These are phyloP conservation scores for Scelioninae gen. 2 DNA, from an alignment of 2,888 invertebrate genomes.

Conservation along the genomic window DNA sequence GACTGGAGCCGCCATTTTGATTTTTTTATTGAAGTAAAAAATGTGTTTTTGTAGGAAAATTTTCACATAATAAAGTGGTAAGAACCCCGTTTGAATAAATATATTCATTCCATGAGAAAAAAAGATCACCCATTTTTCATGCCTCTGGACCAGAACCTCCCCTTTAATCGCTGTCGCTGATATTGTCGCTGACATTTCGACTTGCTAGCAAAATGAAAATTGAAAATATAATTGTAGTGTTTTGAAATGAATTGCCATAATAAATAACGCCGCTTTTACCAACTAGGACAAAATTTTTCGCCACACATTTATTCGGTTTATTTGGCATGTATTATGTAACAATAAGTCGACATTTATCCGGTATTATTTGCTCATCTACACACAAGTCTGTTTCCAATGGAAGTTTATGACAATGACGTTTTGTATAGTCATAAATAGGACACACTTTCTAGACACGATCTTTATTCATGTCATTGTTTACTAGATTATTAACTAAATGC, in stretches of 20 bases:
- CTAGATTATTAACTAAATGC: conserved; percentile 32
- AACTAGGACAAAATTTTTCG: conserved; percentile 27
- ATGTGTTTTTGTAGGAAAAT: too few relatives aligned
- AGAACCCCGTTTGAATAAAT: too few relatives aligned
- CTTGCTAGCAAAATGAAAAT: too few relatives aligned
- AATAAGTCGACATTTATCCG: conserved; percentile 4
- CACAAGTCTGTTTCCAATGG: conserved; percentile 19
- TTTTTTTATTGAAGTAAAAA: too few relatives aligned
- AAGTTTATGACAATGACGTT: conserved; percentile 10
- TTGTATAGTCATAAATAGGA: neutral
- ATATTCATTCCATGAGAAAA: too few relatives aligned
- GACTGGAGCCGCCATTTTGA: conserved; percentile 34
- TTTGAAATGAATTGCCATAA: conserved; percentile 66
- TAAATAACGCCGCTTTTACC: conserved; percentile 41
- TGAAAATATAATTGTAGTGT: conserved; percentile 60
- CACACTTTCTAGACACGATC: conserved; percentile 33
- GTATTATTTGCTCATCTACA: conserved; percentile 31
- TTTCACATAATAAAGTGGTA: too few relatives aligned
- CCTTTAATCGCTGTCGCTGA: too few relatives aligned
- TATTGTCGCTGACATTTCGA: too few relatives aligned
- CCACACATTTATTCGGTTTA: conserved; percentile 17
- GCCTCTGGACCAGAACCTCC: too few relatives aligned
- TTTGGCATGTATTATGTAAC: conserved; percentile 19
- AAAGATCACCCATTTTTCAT: too few relatives aligned
- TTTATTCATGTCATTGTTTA: conserved; percentile 5